Conservation (phyloP, 2,113 vertebrate genomes). For the Salvelinus namaycush region DNA sequence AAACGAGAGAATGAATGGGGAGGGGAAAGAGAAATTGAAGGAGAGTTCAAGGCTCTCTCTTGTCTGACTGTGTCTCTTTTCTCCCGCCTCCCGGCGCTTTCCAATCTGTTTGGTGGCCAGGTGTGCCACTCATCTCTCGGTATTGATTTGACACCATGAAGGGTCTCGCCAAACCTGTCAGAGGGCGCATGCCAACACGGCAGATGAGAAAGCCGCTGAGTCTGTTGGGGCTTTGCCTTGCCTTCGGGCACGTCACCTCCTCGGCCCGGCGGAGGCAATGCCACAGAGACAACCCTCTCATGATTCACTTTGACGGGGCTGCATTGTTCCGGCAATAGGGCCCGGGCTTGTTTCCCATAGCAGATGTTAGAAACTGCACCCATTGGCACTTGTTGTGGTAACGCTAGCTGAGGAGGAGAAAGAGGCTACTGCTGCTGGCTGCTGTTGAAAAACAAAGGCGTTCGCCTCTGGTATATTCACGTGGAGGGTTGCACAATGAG, state of each 20-base stretch:
- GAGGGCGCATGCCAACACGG: slow-evolving; percentile 35
- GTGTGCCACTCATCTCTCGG: slow-evolving; percentile 30
- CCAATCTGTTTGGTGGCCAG: slow-evolving; percentile 59
- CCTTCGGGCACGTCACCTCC: slow-evolving; percentile 64
- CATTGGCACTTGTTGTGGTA: slow-evolving; percentile 29
- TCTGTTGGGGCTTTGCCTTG: slow-evolving; percentile 52
- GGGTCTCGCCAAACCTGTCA: slow-evolving; percentile 48
- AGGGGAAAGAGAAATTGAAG: slow-evolving; percentile 37
- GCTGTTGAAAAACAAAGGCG: background rate
- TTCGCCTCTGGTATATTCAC: slow-evolving; percentile 60
- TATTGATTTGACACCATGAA: slow-evolving; percentile 59
- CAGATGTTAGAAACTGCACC: slow-evolving; percentile 57
- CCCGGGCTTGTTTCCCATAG: slow-evolving; percentile 41
- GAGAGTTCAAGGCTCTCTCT: slow-evolving; percentile 45
- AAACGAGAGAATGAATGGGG: slow-evolving; percentile 11
- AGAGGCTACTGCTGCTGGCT: background rate
- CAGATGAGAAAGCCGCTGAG: slow-evolving; percentile 58
- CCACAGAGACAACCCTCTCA: slow-evolving; percentile 51
- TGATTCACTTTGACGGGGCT: slow-evolving; percentile 70
- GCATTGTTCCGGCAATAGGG: slow-evolving; percentile 49
- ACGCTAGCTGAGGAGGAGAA: background rate
- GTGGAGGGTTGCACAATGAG: slow-evolving; percentile 76
- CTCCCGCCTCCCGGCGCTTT: slow-evolving; percentile 52
- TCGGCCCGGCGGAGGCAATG: slow-evolving; percentile 51
- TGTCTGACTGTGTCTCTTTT: slow-evolving; percentile 32